Percentiles rank a stretch among this genome's conserved stretches.
phyloP scores from a whole-genome alignment of 2,113 vertebrate species.

The Halcyon senegalensis region DNA sequence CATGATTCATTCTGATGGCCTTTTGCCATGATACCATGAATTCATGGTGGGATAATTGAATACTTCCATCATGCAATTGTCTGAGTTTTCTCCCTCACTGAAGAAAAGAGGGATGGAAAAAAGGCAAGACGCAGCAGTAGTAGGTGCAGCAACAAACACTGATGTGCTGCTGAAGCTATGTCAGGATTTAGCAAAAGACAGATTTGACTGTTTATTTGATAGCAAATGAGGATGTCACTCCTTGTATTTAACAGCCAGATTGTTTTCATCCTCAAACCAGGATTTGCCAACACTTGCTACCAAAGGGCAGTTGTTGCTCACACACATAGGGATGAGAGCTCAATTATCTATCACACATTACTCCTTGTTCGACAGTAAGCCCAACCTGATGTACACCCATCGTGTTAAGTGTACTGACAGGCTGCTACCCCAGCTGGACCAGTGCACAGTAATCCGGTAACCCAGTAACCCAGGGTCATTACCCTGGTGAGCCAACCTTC shows the following conservation, averaged over 20 bases:
- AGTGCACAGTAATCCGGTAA: rapidly evolving
- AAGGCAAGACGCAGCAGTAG: neutral
- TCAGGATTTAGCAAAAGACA: neutral
- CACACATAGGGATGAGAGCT: neutral
- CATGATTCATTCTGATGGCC: neutral
- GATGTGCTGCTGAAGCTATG: neutral
- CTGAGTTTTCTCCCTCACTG: neutral
- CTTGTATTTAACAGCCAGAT: neutral
- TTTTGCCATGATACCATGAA: neutral
- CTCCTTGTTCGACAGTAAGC: neutral
- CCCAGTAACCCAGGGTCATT: neutral
- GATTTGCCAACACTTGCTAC: neutral
- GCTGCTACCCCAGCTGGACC: neutral
- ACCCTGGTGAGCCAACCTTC: rapidly evolving
- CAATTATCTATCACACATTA: neutral
- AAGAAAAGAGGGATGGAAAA: neutral
- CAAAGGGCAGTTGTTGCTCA: neutral
- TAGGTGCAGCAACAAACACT: neutral
- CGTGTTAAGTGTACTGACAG: neutral
- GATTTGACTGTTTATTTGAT: neutral
- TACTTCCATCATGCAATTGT: neutral
- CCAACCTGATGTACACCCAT: neutral
- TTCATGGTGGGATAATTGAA: neutral
- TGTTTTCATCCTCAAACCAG: neutral
- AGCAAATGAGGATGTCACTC: neutral